Base-by-base conservation (phyloP, 2,888 invertebrate species). In the Synanthedon formicaeformis region DNA sequence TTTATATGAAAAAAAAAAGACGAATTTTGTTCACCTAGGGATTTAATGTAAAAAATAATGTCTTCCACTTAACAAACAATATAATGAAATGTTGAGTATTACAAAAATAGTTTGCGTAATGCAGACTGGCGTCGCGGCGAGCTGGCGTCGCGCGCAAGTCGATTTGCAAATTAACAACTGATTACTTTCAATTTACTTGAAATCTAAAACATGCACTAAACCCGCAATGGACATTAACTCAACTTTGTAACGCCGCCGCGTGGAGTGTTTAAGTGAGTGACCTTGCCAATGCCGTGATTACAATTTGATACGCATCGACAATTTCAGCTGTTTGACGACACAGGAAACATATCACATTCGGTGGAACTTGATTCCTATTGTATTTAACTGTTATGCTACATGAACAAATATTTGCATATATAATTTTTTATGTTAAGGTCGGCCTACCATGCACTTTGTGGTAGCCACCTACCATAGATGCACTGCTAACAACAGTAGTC, bases 261-360 rank as follows among this genome's bases (percentile, higher is more conserved):
- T 14, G 12, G 49, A 13, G 16, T 13, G 13, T 13, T 23, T 23
- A 50, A 50, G 50, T 27, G 67, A 66, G 68, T 69, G 74, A 74
- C 79, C 78, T 80, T 79, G 78, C 66, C 65, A 68, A 66, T 72
- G 73, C 65, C 65, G 59, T 60, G 61, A 64, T 64, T 67, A 66
- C 73, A 72, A 74, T 76, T 75, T 65, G 64, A 59, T 66, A 74
- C 75, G 77, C 74, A 65, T 66, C 67, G 73, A 51, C 63, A 66
- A 63, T 60, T 70, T 68, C 71, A 73, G 69, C 69, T 73, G 72
- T 67, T 69, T 63, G 67, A 64, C 58, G 66, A 65, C 64, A 69
- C 67, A 69, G 73, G 71, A 73, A 72, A 66, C 56, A 66, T 59
- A 55, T 60, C 52, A 27, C 49, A 14, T 45, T 45, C 8, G 45